Base-by-base conservation (phyloP, 2,888 invertebrate species). In the Acronicta leporina region DNA sequence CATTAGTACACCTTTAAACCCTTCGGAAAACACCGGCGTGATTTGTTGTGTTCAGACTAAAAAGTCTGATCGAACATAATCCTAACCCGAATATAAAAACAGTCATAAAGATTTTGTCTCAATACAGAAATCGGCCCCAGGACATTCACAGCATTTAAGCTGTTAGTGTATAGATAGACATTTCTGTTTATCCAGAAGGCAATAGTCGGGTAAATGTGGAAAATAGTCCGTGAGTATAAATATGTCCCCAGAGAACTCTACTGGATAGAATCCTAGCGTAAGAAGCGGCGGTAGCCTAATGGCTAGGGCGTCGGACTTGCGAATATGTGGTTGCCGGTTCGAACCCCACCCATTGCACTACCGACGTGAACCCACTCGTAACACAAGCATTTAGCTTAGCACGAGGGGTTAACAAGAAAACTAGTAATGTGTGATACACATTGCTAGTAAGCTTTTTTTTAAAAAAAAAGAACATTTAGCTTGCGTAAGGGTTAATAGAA, bases 401-500 rank as follows among this genome's bases (percentile, higher is more conserved):
- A n/a, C n/a, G n/a, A n/a, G n/a, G n/a, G n/a, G n/a, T n/a, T n/a
- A n/a, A n/a, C n/a, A n/a, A n/a, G n/a, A n/a, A n/a, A n/a, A n/a
- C n/a, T n/a, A n/a, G n/a, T n/a, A n/a, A n/a, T n/a, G n/a, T n/a
- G n/a, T n/a, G n/a, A n/a, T n/a, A n/a, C n/a, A n/a, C n/a, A n/a
- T n/a, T n/a, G n/a, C n/a, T n/a, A n/a, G n/a, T n/a, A n/a, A n/a
- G n/a, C n/a, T n/a, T n/a, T n/a, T n/a, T n/a, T n/a, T n/a, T n/a
- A n/a, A n/a, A n/a, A n/a, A n/a, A n/a, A n/a, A n/a, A n/a, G 54
- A 41, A 60, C 59, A 51, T 68, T 69, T 57, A 59, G 57, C 62
- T 68, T 62, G 55, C 51, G 53, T 44, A 49, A 40, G 33, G 33
- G 33, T 33, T 33, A 33, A 33, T 33, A 33, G 33, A 33, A 33